Evolutionary conservation across 2,113 vertebrate species (phyloP), one percentile per base, ranked within the genome.

Genomic region (Penelope pileata): DNA sequence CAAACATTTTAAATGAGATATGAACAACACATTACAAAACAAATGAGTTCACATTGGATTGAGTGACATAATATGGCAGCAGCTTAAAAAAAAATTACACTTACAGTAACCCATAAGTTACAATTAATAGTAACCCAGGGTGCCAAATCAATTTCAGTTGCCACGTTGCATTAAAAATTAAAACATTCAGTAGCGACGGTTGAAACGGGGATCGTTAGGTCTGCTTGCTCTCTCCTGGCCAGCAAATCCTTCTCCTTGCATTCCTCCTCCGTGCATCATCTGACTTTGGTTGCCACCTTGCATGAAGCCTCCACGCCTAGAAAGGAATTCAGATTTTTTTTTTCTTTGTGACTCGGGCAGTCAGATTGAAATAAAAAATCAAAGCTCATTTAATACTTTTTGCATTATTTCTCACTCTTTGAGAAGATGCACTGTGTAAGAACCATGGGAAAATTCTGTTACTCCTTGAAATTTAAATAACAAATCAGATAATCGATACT

Each of bases 241-340:
- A 5, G 98, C 98, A 58, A 99, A 99, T 21, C 98, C 98, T 91
- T 98, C 99, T 3, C 98, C 98, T 89, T 99, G 98, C 95, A 98
- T 97, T 24, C 97, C 96, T 24, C 98, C 98, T 8, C 98, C 91
- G 1, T 98, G 99, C 96, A 99, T 98, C 93, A 99, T 97, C 70
- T 99, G 99, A 83, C 98, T 98, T 97, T 99, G 98, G 8, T 98
- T 98, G 59, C 98, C 98, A 1, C 98, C 97, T n/a, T 98, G 98
- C 93, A 99, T 98, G 94, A 99, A 99, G 83, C 98, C 97, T 67
- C 99, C 98, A 5, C 98, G 98, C 79, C 98, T 98, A n/a, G 3
- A 62, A 94, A 84, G 72, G 38, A 40, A 96, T 27, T 60, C 43
- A 83, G 34, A 83, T 8, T 27, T 30, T 12, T 32, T 34, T 32